Percentiles rank a stretch among this genome's conserved stretches.
Conservation (phyloP, 2,113 vertebrate species). For the Edolisoma coerulescens region DNA sequence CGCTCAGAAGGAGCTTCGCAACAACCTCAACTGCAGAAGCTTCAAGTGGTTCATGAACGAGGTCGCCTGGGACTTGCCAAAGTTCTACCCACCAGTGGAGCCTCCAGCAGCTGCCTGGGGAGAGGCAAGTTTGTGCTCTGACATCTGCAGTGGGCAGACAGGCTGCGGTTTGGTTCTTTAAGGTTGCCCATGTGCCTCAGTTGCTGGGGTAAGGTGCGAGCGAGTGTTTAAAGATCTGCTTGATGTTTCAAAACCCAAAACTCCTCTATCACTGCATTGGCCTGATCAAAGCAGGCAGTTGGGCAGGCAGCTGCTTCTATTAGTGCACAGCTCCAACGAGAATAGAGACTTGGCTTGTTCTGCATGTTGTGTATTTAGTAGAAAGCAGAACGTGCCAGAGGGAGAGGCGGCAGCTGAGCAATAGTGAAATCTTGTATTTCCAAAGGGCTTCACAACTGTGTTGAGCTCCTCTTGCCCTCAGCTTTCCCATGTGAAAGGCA, state of each 20-base stretch:
- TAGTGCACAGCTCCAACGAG: background rate
- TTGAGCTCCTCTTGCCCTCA: background rate
- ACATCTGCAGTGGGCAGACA: background rate
- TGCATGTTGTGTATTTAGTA: background rate
- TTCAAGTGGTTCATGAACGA: constrained; percentile 97
- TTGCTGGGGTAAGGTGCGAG: background rate
- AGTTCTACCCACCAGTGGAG: constrained; percentile 94
- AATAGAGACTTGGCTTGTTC: background rate
- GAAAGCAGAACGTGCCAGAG: background rate
- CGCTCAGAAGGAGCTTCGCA: constrained; percentile 87
- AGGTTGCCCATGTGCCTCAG: background rate
- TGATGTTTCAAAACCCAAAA: background rate
- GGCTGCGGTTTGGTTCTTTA: background rate
- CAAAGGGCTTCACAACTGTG: background rate
- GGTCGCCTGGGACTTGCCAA: constrained; percentile 95
- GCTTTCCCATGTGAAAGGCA: background rate
- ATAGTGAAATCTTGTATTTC: background rate
- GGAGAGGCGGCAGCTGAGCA: background rate
- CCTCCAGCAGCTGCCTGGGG: constrained; percentile 94
- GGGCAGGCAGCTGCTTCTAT: background rate
- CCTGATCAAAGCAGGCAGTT: background rate
- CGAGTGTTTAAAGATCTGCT: background rate
- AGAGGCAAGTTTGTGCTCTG: constrained; percentile 77
- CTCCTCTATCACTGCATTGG: background rate
- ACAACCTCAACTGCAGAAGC: constrained; percentile 83